Base-by-base conservation (phyloP, 2,797 vertebrate genomes). In the Etheostoma nigrum region DNA sequence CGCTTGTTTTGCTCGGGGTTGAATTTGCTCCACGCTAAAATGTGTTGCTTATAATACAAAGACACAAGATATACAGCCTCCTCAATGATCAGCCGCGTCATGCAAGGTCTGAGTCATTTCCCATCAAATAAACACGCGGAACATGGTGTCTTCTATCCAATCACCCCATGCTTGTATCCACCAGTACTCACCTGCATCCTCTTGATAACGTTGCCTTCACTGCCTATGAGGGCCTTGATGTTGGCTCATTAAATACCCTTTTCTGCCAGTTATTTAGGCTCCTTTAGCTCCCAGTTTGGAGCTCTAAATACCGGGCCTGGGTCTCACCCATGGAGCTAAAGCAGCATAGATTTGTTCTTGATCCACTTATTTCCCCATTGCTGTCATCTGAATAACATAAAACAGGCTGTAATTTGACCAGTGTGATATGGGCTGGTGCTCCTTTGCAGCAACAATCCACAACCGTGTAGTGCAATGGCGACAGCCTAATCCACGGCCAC, bases 121-220 rank as follows among this genome's bases (percentile, higher is more conserved):
- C 61, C 79, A 72, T 83, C 79, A 82, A 52, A 77, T 81, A 69
- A 72, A 82, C 75, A 82, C 75, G 76, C 60, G 62, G 82, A 86
- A 65, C 77, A 25, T 2, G n/a, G 73, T 55, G 86, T 78, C 73
- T 78, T 81, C 68, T 48, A 58, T 83, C 74, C 70, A 64, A 74
- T 58, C 82, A 72, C 60, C 67, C 23, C 36, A 23, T 65, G 76
- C 83, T 82, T 60, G 74, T 47, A 79, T 72, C 88, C 83, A 87
- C 86, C 90, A 48, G 78, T 85, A 47, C 86, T 92, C 90, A 92
- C 91, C 89, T 91, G 90, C 86, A 81, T 86, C 86, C 89, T 86
- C 84, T 89, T 76, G 78, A 91, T 85, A 82, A 63, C 77, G 80
- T 71, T 83, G 72, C 82, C 82, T 85, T 76, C 68, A 10, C 81